Evolutionary conservation across 2,113 vertebrate genomes (phyloP).

Genomic region (Sylvietta virens): DNA sequence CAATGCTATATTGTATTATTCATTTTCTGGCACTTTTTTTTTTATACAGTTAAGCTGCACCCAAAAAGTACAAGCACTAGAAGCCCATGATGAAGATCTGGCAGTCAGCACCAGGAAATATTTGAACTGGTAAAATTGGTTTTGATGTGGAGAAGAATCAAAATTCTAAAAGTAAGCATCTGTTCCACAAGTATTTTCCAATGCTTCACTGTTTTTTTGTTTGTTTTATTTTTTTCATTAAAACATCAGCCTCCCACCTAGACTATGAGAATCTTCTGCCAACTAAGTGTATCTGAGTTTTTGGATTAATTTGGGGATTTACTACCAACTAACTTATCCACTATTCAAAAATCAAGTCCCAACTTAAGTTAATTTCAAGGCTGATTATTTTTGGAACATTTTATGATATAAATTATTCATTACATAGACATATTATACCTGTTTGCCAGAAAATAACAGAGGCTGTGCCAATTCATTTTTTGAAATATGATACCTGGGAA

Average conservation of each 20-base stretch:
- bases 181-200: not conserved
- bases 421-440: not conserved
- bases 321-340: not conserved
- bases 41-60: not conserved
- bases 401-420: slow-evolving; percentile 40
- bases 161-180: not conserved
- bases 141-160: not conserved
- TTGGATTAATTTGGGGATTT: slow-evolving; percentile 18
- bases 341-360: slow-evolving; percentile 22
- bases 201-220: not conserved
- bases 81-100: not conserved
- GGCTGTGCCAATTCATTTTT: not conserved
- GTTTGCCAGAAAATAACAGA: slow-evolving; percentile 22
- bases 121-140: not conserved
- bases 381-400: slow-evolving; percentile 34
- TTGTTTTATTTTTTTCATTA: not conserved
- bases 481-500: not conserved
- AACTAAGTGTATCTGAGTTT: not conserved
- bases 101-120: not conserved
- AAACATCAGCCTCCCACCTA: not conserved
- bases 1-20: not conserved
- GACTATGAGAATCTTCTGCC: not conserved
- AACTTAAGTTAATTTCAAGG: slow-evolving; percentile 52
- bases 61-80: not conserved
- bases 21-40: not conserved